These are phyloP conservation scores for Myotis vivesi DNA, from an alignment of 2,797 vertebrate genomes.

Conservation along the genomic window DNA sequence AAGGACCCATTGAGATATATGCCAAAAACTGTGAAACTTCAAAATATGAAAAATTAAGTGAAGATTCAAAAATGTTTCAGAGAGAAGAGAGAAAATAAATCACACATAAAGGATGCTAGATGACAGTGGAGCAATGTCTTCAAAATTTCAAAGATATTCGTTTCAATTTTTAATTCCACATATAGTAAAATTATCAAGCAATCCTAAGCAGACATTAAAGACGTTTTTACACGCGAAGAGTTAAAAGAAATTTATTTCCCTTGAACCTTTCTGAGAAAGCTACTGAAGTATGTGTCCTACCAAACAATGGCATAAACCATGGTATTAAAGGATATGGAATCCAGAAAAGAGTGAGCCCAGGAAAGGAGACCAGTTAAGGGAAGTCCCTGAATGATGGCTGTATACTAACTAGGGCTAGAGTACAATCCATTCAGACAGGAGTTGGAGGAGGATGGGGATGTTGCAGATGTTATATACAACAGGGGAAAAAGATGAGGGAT, in stretches of 20 bases:
- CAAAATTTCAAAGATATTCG: not conserved
- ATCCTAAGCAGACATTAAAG: not conserved
- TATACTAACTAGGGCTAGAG: not conserved
- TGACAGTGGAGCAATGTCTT: not conserved
- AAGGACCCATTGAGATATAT: not conserved
- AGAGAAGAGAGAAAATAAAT: not conserved
- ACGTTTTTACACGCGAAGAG: not conserved
- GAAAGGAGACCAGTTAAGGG: not conserved
- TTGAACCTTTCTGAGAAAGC: slow-evolving; percentile 18
- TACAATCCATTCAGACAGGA: not conserved
- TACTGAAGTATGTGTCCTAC: not conserved
- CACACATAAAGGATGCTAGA: not conserved
- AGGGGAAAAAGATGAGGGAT: too few species aligned
- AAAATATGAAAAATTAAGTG: not conserved
- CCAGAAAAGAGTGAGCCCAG: not conserved
- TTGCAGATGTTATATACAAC: not conserved
- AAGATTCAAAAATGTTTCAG: slow-evolving; percentile 9
- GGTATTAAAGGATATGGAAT: not conserved
- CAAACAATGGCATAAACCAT: not conserved
- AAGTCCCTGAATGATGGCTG: not conserved
- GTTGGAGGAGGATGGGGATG: not conserved
- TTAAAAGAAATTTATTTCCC: not conserved
- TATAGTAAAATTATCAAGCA: not conserved
- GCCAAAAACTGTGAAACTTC: not conserved
- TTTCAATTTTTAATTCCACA: slow-evolving; percentile 17